phyloP scores from a whole-genome alignment of 2,888 invertebrate species.

The Salpingus planirostris region DNA sequence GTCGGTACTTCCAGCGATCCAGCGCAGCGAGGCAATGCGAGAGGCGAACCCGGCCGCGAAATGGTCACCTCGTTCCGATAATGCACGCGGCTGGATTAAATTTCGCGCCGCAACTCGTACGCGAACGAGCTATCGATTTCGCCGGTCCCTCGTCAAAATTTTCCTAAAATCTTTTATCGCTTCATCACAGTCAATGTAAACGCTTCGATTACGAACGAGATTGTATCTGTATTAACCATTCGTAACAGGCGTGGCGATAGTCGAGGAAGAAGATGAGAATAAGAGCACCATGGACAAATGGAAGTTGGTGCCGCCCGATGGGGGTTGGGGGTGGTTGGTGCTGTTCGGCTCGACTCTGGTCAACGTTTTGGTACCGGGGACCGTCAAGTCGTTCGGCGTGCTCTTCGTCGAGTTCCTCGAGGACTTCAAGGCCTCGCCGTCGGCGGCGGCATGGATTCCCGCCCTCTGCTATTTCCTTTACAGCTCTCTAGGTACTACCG shows the following conservation, averaged over 20 bases:
- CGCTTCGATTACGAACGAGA: too few species aligned
- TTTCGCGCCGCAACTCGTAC: too few species aligned
- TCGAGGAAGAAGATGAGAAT: conserved; percentile 32
- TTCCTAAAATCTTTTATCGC: too few species aligned
- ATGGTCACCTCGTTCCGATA: too few species aligned
- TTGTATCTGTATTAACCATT: too few species aligned
- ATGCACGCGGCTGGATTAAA: too few species aligned
- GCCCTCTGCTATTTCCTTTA: conserved; percentile 81
- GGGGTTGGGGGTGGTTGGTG: conserved; percentile 80
- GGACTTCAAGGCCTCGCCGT: conserved; percentile 62
- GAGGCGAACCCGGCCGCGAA: too few species aligned
- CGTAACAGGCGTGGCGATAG: conserved; percentile 32
- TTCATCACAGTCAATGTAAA: too few species aligned
- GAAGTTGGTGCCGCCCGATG: conserved; percentile 74
- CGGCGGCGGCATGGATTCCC: conserved; percentile 72
- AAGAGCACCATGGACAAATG: conserved; percentile 47
- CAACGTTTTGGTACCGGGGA: conserved; percentile 77
- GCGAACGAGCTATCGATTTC: too few species aligned
- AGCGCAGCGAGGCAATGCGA: too few species aligned
- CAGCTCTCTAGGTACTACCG: conserved; percentile 77
- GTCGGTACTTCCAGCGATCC: too few species aligned
- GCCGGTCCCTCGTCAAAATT: too few species aligned
- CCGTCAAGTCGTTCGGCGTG: conserved; percentile 82
- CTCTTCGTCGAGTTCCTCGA: conserved; percentile 74
- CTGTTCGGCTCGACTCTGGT: conserved; percentile 66